Evolutionary conservation across 1,140 invertebrate genomes (phyloP), one percentile per base, ranked within the genome.

Genomic region (Diabrotica virgifera): DNA sequence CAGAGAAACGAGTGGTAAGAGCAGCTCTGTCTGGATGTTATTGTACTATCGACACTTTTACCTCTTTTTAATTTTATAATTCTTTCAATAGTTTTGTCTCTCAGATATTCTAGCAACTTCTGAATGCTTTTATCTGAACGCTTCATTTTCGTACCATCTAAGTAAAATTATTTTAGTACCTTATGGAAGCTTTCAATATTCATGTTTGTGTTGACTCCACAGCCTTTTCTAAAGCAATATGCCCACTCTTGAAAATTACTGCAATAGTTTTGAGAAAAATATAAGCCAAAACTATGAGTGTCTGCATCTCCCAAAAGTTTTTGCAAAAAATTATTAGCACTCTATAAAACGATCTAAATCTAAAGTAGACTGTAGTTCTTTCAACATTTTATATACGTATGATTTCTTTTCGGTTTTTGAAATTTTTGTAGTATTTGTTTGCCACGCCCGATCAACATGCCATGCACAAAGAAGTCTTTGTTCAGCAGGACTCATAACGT

Each of bases 371-470:
- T 66, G 58, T 50, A 67, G 14, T 37, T 7, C 6, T 65, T 64
- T 70, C 35, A 71, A 37, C 10, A 40, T 59, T 66, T 69, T 55
- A 52, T 69, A 71, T 36, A 69, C 54, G 5, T 10, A 4, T 10
- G 12, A 12, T 11, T 37, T 56, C 55, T 63, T 69, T 24, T 69
- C 70, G 6, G 11, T n/a, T 52, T 63, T 52, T 12, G 9, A 37
- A 35, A 74, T 64, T 67, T 71, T 72, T 40, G 9, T 38, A 24
- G 71, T 57, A 55, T 70, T 72, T 36, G 52, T 64, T 51, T 36
- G 37, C 72, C 68, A 70, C 8, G 53, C 66, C 14, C 62, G 11
- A 51, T 70, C 68, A 10, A 72, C 38, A 61, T 70, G 59, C 66
- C 64, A 69, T 13, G 61, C 57, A 52, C 68, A 68, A 54, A 55